Evolutionary conservation across 2,113 vertebrate genomes (phyloP).

Genomic region (Pelecanoides urinatrix): DNA sequence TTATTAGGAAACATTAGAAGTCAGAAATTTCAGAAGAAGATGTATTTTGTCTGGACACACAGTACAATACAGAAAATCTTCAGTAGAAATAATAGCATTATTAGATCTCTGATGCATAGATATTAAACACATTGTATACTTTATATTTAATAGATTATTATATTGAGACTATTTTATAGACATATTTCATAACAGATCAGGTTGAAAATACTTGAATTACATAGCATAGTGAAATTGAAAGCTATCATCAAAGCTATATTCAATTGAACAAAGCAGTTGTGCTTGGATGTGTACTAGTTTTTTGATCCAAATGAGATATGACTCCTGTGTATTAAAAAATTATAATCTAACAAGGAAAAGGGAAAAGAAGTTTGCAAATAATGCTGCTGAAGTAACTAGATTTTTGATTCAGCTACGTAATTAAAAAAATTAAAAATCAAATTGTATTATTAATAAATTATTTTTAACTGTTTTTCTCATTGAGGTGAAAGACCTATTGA

Average conservation of each 20-base stretch:
- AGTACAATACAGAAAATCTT: neutral
- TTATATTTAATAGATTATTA: neutral
- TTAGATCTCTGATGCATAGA: neutral
- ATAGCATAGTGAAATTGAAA: neutral
- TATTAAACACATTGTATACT: neutral
- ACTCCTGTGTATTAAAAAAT: neutral
- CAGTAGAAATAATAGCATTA: neutral
- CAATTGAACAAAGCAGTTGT: neutral
- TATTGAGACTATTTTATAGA: neutral
- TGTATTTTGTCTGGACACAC: fast-evolving
- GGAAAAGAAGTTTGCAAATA: neutral
- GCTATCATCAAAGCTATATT: neutral
- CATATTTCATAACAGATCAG: neutral
- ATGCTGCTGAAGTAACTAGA: neutral
- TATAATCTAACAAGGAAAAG: neutral
- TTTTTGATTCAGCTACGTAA: neutral
- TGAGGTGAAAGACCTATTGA: neutral
- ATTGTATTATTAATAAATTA: neutral
- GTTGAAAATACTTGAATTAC: neutral
- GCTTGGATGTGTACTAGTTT: neutral
- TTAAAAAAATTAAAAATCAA: neutral
- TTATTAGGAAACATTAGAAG: neutral
- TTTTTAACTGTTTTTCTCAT: conserved; percentile 6
- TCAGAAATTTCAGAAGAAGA: neutral
- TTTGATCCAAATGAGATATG: neutral